Evolutionary conservation across 2,888 invertebrate species (phyloP).

Genomic region (Polymixis lichenea): DNA sequence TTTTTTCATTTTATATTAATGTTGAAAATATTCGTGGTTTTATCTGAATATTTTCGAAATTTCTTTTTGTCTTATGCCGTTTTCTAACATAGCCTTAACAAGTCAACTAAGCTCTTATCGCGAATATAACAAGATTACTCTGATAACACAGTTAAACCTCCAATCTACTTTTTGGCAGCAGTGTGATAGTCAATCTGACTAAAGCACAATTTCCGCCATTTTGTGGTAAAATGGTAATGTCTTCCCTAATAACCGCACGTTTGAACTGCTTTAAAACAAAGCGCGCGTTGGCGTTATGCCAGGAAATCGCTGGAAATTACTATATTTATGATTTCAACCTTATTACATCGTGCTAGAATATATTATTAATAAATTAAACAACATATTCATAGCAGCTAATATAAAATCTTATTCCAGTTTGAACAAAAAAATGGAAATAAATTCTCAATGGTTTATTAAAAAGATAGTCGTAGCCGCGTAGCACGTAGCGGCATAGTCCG

Average conservation of each 20-base stretch:
- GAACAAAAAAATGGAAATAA: constrained; percentile 21
- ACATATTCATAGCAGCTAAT: background rate
- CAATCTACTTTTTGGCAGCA: constrained; percentile 37
- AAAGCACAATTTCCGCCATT: constrained; percentile 44
- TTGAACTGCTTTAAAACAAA: constrained; percentile 33
- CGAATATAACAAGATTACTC: background rate
- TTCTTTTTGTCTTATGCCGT: background rate
- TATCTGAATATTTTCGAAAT: background rate
- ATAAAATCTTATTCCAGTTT: background rate
- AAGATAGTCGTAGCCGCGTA: constrained; percentile 43
- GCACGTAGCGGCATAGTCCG: constrained; percentile 43
- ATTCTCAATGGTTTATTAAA: constrained; percentile 28
- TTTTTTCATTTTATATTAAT: background rate
- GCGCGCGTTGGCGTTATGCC: constrained; percentile 27
- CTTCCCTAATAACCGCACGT: constrained; percentile 32
- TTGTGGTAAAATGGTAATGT: constrained; percentile 50
- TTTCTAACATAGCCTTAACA: background rate
- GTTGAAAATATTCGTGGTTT: background rate
- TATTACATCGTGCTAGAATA: constrained; percentile 13
- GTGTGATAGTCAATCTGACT: constrained; percentile 26
- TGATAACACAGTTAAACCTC: background rate
- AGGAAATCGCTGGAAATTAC: constrained; percentile 12
- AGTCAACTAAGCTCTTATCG: background rate
- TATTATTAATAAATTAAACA: background rate
- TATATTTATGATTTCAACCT: constrained; percentile 23